Conservation (phyloP, 2,888 invertebrate genomes). For the Celastrina argiolus region DNA sequence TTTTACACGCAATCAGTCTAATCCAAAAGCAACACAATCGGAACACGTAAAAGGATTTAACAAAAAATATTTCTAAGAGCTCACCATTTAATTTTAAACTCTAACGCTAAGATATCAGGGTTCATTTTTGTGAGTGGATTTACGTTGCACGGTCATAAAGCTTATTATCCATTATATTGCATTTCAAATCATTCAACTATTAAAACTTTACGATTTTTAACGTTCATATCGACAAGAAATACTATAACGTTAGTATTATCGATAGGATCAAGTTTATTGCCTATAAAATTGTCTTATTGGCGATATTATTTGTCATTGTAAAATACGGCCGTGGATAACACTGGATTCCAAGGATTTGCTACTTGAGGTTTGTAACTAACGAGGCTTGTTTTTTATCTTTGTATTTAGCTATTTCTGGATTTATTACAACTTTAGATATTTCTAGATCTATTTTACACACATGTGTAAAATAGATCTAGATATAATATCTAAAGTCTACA, state of each 20-base stretch:
- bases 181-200: conserved; percentile 42
- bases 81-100: neutral
- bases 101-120: neutral
- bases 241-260: conserved; percentile 13
- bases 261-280: conserved; percentile 16
- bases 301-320: conserved; percentile 9
- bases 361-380: neutral
- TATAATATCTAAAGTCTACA: too few species aligned
- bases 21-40: conserved; percentile 21
- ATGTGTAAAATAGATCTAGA: too few species aligned
- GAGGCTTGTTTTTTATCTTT: neutral
- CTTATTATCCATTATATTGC: conserved; percentile 36
- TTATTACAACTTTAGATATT: too few species aligned
- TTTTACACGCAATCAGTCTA: conserved; percentile 15
- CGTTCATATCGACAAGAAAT: conserved; percentile 44
- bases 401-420: neutral
- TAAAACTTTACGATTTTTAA: conserved; percentile 59
- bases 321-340: conserved; percentile 1
- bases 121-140: neutral
- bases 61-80: conserved; percentile 3
- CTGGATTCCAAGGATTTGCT: neutral
- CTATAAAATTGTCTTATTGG: conserved; percentile 14
- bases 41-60: conserved; percentile 20
- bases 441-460: too few species aligned
- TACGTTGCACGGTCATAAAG: conserved; percentile 31